Percentiles rank a stretch among this genome's conserved stretches.
Conservation (phyloP, 2,113 vertebrate genomes). For the Phrynocephalus versicolor region DNA sequence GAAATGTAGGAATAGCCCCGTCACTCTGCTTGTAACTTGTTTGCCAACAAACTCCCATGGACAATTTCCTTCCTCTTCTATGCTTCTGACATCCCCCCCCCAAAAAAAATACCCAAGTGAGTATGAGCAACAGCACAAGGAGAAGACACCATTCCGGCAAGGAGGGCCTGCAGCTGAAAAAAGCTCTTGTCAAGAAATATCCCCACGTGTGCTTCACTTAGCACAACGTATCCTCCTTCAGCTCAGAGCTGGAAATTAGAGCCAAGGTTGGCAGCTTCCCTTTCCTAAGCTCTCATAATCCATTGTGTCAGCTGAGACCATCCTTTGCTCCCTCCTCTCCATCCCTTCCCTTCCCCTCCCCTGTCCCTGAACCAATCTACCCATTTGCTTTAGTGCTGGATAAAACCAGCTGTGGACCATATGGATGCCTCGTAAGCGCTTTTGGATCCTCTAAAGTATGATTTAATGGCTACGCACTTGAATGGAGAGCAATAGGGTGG, state of each 20-base stretch:
- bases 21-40: too few relatives aligned
- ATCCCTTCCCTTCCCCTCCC: slow-evolving; percentile 24
- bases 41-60: too few relatives aligned
- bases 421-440: slow-evolving; percentile 52
- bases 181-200: neutral
- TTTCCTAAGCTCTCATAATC: slow-evolving; percentile 27
- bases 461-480: slow-evolving; percentile 31
- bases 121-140: rapidly evolving
- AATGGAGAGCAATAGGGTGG: slow-evolving; percentile 28
- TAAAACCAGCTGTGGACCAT: slow-evolving; percentile 53
- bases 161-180: rapidly evolving
- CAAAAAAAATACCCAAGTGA: rapidly evolving
- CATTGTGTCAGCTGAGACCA: slow-evolving; percentile 23
- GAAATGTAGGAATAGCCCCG: too few relatives aligned
- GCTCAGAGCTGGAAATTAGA: neutral
- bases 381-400: slow-evolving; percentile 41
- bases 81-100: neutral
- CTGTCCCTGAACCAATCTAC: slow-evolving; percentile 21
- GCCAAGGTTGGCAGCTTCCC: slow-evolving; percentile 11
- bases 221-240: slow-evolving; percentile 11
- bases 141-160: rapidly evolving
- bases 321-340: neutral
- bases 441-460: slow-evolving; percentile 48
- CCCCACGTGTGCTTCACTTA: slow-evolving; percentile 7
- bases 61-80: neutral